Conservation (phyloP, 2,113 vertebrate genomes). For the Myotis yumanensis region DNA sequence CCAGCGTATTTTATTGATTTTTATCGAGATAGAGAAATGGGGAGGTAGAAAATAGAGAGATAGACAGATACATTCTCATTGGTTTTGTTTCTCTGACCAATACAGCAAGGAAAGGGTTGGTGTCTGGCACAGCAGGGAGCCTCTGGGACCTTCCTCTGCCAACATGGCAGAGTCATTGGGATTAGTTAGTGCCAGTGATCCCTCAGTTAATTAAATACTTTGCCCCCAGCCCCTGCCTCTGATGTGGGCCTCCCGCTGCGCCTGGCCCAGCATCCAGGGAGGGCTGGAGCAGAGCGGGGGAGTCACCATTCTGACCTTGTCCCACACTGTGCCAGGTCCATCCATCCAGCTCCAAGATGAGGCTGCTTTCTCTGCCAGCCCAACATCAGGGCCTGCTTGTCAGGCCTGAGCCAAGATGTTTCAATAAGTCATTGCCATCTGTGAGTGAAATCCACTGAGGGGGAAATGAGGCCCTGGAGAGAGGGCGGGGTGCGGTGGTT, state of each 20-base stretch:
- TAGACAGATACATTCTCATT: background rate
- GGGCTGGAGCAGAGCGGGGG: background rate
- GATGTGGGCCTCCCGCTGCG: fast-evolving
- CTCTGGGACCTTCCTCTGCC: background rate
- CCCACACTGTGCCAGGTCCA: background rate
- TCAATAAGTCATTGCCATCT: background rate
- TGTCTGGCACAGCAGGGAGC: background rate
- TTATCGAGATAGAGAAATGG: background rate
- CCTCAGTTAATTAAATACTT: background rate
- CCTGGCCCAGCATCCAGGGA: background rate
- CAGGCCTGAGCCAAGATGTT: background rate
- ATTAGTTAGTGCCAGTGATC: background rate
- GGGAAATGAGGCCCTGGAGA: background rate
- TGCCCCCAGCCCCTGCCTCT: background rate
- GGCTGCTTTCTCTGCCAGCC: background rate
- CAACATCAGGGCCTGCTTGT: background rate
- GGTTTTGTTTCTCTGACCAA: background rate
- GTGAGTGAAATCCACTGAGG: background rate
- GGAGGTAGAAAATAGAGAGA: background rate
- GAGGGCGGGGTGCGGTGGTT: background rate
- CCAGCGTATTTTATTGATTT: background rate
- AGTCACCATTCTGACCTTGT: background rate
- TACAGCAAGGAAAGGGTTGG: background rate
- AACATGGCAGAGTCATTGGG: background rate
- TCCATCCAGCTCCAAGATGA: background rate